Evolutionary conservation across 2,113 vertebrate species (phyloP).

Genomic region (Upupa epops): DNA sequence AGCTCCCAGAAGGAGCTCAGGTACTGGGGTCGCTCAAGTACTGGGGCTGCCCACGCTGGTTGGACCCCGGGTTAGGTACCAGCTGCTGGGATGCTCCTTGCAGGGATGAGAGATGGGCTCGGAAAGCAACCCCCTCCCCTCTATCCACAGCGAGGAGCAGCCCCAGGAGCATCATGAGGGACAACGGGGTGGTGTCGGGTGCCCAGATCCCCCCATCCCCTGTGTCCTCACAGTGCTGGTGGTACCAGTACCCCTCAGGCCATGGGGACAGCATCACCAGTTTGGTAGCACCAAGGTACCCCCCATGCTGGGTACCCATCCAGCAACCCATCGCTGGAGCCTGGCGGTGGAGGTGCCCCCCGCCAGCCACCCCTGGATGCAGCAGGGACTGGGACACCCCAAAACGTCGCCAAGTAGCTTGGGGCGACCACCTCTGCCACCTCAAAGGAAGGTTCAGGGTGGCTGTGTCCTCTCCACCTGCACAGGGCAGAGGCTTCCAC

Average conservation of each 20-base stretch:
- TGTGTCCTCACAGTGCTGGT: too few species aligned
- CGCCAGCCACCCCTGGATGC: accelerated
- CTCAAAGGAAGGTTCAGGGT: not conserved
- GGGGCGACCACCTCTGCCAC: not conserved
- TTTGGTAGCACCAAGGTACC: too few species aligned
- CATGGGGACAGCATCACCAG: too few species aligned
- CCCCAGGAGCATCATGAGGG: not conserved
- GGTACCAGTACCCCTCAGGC: too few species aligned
- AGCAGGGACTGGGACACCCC: accelerated
- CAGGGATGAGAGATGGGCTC: not conserved
- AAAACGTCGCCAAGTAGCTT: not conserved
- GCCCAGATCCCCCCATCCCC: not conserved
- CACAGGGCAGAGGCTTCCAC: not conserved
- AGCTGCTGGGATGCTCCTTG: not conserved
- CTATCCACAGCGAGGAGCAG: not conserved
- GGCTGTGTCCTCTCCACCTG: not conserved
- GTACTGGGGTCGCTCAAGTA: not conserved
- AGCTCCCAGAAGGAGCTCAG: not conserved
- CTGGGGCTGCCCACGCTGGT: not conserved
- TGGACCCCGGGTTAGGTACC: slow-evolving; percentile 13
- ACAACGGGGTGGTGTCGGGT: too few species aligned
- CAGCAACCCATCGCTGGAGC: not conserved
- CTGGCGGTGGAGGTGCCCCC: accelerated
- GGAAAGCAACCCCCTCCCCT: too few species aligned
- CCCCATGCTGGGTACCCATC: accelerated